Evolutionary conservation across 53 echinoderm and acorn worm genomes (phyloP), one percentile per base, ranked within the genome.

Genomic region (Luidia sarsii): DNA sequence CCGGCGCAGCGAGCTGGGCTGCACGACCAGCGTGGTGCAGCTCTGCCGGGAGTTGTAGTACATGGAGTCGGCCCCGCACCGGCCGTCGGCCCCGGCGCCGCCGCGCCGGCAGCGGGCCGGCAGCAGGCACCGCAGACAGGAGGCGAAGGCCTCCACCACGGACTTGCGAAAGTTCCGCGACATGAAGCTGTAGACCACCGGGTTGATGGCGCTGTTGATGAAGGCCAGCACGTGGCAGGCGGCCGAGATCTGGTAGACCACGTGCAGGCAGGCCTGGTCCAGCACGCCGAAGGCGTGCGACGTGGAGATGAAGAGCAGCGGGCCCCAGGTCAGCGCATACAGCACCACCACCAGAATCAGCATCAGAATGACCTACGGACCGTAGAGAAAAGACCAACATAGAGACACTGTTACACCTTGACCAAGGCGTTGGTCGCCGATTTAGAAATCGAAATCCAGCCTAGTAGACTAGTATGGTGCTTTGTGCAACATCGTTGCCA

Each of bases 111-210:
- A 14, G 6, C 35, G 2, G 24, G 4, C 25, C 28, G 18, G 15
- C 1, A 9, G 7, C 18, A 33, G 27, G 66, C 82, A 65, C 11
- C 84, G 53, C 46, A 53, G 57, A 53, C 65, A 53, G 8, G 53
- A 55, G 14, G 68, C 54, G 1, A 91, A 51, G 0, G 84, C 85
- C 38, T 77, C 65, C n/a, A 50, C 37, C 54, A 91, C 80, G 43
- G 84, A 71, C 34, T 80, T 57, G 30, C 90, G 57, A 45, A 90
- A 90, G 66, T 90, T 90, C 20, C 85, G 61, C 4, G 90, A 90
- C 90, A 90, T 90, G 69, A 90, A 90, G 23, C 90, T 81, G 64
- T 90, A 90, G 2, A 85, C 86, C 13, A 90, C 62, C 0, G 90
- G 90, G 39, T 90, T 90, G 50, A 90, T 41, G 52, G 85, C 81